phyloP scores from a whole-genome alignment of 2,888 invertebrate genomes.

The Rhabditoides inermis region DNA sequence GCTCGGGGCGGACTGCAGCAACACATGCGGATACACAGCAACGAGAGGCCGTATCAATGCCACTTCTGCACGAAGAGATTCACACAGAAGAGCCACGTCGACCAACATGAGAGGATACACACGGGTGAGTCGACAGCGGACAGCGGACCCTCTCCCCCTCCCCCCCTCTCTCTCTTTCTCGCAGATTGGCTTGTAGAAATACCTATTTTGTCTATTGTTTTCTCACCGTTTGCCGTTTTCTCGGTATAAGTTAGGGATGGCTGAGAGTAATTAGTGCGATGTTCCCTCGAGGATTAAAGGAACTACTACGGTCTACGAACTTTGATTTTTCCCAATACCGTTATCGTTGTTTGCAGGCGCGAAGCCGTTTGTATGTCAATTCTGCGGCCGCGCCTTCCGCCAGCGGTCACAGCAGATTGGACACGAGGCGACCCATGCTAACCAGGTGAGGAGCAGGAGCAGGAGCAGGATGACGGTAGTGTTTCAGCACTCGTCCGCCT shows the following conservation, averaged over 20 bases:
- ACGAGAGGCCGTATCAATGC: constrained; percentile 43
- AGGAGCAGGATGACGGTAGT: too few species aligned
- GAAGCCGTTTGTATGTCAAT: constrained; percentile 45
- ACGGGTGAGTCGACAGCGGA: constrained; percentile 40
- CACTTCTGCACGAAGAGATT: constrained; percentile 46
- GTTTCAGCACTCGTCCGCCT: too few species aligned
- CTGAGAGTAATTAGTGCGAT: too few species aligned
- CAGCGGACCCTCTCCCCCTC: too few species aligned
- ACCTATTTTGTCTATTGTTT: too few species aligned
- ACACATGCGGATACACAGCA: constrained; percentile 47
- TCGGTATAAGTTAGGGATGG: too few species aligned
- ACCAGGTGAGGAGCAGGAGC: too few species aligned
- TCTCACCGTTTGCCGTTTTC: not conserved
- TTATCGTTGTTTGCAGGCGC: constrained; percentile 18
- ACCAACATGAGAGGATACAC: constrained; percentile 51
- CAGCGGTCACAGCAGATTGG: constrained; percentile 48
- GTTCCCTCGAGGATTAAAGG: too few species aligned
- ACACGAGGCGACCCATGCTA: constrained; percentile 32
- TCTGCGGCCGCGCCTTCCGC: constrained; percentile 45
- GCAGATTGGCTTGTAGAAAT: too few species aligned
- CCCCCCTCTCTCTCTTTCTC: too few species aligned
- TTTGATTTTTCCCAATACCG: too few species aligned
- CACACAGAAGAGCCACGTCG: constrained; percentile 50
- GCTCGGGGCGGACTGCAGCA: constrained; percentile 50
- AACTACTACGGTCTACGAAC: too few species aligned